Percentiles rank a stretch among this genome's conserved stretches.
Conservation (phyloP, 2,888 invertebrate genomes). For the Brachypalpus laphriformis region DNA sequence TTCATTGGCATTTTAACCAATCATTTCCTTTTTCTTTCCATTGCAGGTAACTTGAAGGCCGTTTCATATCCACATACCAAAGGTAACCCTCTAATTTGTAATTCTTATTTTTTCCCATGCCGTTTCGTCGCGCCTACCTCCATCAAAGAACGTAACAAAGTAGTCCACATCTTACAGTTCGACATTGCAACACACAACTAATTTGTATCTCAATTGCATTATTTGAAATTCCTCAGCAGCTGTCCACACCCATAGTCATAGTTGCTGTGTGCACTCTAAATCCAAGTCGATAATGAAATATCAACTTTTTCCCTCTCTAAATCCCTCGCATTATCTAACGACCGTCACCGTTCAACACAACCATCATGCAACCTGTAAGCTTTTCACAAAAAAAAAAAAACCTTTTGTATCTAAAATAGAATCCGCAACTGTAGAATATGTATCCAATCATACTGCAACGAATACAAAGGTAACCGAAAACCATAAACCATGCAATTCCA, state of each 20-base stretch:
- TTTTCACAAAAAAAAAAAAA: constrained; percentile 1
- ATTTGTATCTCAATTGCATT: constrained; percentile 52
- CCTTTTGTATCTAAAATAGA: constrained; percentile 41
- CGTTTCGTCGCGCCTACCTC: no score
- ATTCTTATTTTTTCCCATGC: constrained; percentile 20
- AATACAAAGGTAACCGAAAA: constrained; percentile 67
- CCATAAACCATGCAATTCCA: constrained; percentile 67
- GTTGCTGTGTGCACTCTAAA: constrained; percentile 17
- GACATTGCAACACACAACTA: constrained; percentile 29
- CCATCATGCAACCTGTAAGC: constrained; percentile 28
- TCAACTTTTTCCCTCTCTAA: constrained; percentile 12
- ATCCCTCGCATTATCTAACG: constrained; percentile 24
- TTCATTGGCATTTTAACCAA: constrained; percentile 33
- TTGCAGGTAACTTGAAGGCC: constrained; percentile 61
- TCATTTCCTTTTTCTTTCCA: constrained; percentile 14
- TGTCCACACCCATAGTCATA: constrained; percentile 57
- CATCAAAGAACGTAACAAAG: constrained; percentile 22
- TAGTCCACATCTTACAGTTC: constrained; percentile 14
- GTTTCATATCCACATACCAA: constrained; percentile 39
- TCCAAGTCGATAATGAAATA: constrained; percentile 47
- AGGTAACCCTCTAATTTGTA: constrained; percentile 47
- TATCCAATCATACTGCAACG: constrained; percentile 21
- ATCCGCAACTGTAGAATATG: constrained; percentile 28
- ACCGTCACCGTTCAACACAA: no score
- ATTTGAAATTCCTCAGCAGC: constrained; percentile 25